These are phyloP conservation scores for Meles meles DNA, from an alignment of 2,113 vertebrate genomes.

Conservation along the genomic window DNA sequence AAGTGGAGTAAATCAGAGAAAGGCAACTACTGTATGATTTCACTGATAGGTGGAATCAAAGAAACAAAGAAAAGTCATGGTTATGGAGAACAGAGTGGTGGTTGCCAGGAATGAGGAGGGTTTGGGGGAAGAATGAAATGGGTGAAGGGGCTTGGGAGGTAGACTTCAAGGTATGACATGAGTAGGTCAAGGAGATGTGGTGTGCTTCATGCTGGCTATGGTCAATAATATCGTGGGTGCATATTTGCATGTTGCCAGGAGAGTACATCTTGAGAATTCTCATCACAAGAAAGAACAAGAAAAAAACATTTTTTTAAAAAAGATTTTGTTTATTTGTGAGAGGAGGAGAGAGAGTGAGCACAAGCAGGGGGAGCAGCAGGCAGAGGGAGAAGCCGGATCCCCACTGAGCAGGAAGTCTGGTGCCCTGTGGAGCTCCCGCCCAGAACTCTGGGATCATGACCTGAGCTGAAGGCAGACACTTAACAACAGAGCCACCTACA, in stretches of 20 bases:
- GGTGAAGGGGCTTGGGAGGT: neutral
- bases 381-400: neutral
- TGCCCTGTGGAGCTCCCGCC: too few relatives aligned
- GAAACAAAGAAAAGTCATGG: neutral
- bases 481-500: neutral
- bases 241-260: neutral
- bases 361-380: neutral
- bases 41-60: neutral
- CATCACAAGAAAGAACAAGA: neutral
- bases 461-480: neutral
- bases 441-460: neutral
- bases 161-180: neutral
- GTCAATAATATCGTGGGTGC: neutral
- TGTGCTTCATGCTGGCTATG: neutral
- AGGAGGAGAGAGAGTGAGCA: neutral
- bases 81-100: neutral
- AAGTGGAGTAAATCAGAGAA: neutral
- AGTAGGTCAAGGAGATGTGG: neutral
- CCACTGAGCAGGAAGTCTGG: neutral
- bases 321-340: too few relatives aligned
- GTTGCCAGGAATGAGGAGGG: neutral
- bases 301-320: neutral
- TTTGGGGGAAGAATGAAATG: neutral
- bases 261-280: neutral
- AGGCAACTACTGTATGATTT: neutral